phyloP scores from a whole-genome alignment of 2,113 vertebrate species.

The Lampris megalopsis region DNA sequence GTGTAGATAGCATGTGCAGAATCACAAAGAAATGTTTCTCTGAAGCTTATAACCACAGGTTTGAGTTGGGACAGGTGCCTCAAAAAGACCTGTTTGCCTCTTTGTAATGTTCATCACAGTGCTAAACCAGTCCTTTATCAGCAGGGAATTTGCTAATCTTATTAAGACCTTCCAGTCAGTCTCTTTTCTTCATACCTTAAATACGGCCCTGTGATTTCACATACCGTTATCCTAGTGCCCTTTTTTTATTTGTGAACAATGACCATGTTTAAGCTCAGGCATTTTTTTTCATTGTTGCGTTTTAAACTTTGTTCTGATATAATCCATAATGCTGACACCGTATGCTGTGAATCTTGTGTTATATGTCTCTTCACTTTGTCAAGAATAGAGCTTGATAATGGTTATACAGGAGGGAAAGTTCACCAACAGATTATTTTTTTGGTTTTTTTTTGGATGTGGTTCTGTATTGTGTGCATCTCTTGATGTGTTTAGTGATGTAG shows the following conservation, averaged over 20 bases:
- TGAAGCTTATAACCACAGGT: slow-evolving; percentile 36
- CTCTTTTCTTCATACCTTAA: neutral
- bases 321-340: too few species aligned
- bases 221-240: neutral
- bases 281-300: too few species aligned
- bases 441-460: slow-evolving; percentile 11
- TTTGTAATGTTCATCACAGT: slow-evolving; percentile 13
- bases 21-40: slow-evolving; percentile 48
- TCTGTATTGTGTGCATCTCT: slow-evolving; percentile 35
- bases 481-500: slow-evolving; percentile 13
- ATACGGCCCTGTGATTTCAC: neutral
- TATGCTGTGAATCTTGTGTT: too few species aligned
- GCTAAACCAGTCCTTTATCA: slow-evolving; percentile 13
- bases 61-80: slow-evolving; percentile 18
- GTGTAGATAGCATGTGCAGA: too few species aligned
- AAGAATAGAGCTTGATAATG: too few species aligned
- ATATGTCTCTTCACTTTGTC: too few species aligned
- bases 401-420: neutral
- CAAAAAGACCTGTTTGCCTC: slow-evolving; percentile 29
- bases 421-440: neutral
- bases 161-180: neutral
- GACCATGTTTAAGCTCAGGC: neutral
- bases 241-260: neutral
- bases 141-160: slow-evolving; percentile 1
- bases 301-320: too few species aligned